Percentiles rank a stretch among this genome's conserved stretches.
Evolutionary conservation across 2,797 vertebrate species (phyloP).

Genomic region (Carapus acus): DNA sequence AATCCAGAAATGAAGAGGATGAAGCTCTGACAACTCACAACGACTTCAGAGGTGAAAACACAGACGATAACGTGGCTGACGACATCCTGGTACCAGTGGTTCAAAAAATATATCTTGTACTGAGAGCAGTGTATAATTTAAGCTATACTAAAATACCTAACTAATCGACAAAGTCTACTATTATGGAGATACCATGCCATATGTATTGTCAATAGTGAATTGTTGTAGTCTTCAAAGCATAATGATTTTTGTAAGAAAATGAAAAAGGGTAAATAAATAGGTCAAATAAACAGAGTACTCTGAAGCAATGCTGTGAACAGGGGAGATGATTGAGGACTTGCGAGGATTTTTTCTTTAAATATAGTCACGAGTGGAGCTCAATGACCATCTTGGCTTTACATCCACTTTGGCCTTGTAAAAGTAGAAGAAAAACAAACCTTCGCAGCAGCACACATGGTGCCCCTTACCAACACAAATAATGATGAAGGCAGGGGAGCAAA

Average conservation of each 20-base stretch:
- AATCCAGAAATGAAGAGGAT: slow-evolving; percentile 36
- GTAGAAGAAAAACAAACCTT: no score
- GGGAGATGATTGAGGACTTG: slow-evolving; percentile 55
- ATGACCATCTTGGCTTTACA: no score
- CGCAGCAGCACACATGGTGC: no score
- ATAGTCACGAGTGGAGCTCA: no score
- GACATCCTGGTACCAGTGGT: slow-evolving; percentile 65
- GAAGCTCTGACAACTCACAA: slow-evolving; percentile 27
- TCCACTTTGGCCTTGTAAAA: no score
- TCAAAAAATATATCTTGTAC: slow-evolving; percentile 72
- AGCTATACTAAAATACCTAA: slow-evolving; percentile 80
- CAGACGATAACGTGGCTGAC: slow-evolving; percentile 36
- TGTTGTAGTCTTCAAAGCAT: slow-evolving; percentile 64
- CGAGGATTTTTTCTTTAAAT: slow-evolving; percentile 36
- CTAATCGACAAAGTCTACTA: slow-evolving; percentile 65
- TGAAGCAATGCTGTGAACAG: slow-evolving; percentile 44
- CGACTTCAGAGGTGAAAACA: slow-evolving; percentile 33
- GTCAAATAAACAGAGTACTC: slow-evolving; percentile 48
- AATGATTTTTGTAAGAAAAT: slow-evolving; percentile 69
- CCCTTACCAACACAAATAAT: no score
- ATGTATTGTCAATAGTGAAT: slow-evolving; percentile 75
- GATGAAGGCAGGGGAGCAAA: no score
- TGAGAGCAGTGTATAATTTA: slow-evolving; percentile 80
- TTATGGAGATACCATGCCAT: slow-evolving; percentile 68
- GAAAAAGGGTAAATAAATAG: slow-evolving; percentile 59